Conservation (phyloP, 30 jellyfish, hydroid and myxozoan species). For the Nemopilema nomurai region DNA sequence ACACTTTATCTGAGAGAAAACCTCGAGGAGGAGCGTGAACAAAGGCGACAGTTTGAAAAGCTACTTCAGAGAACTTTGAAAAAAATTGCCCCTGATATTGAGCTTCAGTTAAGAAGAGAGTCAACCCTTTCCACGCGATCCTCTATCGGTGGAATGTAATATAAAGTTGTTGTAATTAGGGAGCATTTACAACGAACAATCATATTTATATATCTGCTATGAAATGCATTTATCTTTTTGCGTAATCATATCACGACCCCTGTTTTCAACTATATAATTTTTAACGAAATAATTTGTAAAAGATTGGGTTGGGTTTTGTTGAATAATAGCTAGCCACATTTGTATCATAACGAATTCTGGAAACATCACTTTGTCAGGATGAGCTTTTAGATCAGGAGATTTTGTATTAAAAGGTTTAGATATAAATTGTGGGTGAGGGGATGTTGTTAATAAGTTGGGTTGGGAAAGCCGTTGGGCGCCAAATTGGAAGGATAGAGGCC, state of each 20-base stretch:
- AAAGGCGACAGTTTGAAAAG: conserved; percentile 86
- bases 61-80: conserved; percentile 64
- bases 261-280: conserved; percentile 12
- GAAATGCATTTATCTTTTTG: conserved; percentile 1
- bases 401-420: no score
- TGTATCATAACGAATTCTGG: not conserved
- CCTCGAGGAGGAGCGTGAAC: conserved; percentile 92
- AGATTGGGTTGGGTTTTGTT: not conserved
- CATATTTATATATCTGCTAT: not conserved
- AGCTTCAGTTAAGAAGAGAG: conserved; percentile 47
- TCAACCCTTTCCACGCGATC: conserved; percentile 66
- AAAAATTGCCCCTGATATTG: conserved; percentile 82
- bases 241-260: conserved; percentile 5
- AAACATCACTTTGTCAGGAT: no score
- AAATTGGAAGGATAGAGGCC: no score
- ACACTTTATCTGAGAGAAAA: conserved; percentile 88
- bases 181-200: not conserved
- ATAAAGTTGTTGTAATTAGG: not conserved
- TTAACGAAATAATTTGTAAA: not conserved
- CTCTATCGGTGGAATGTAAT: conserved; percentile 53
- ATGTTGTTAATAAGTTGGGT: no score
- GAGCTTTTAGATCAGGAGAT: no score
- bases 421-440: no score
- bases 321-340: not conserved
- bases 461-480: no score